A percentile compares a stretch with the other conserved stretches of the same genome.
These are phyloP conservation scores for Rhynchotus rufescens DNA, from an alignment of 2,797 vertebrate genomes.

Conservation along the genomic window DNA sequence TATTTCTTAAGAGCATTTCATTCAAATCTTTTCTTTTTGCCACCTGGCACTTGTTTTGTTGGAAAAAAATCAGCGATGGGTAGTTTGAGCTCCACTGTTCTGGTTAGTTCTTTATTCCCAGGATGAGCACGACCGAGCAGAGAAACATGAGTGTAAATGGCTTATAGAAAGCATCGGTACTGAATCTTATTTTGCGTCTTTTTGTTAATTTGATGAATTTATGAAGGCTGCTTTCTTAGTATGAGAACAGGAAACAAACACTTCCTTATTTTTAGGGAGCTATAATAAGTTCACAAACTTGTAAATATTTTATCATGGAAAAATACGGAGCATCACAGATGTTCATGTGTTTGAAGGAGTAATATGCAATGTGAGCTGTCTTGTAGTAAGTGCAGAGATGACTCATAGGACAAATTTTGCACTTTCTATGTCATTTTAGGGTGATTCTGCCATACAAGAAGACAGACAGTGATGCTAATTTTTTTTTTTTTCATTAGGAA, in stretches of 20 bases:
- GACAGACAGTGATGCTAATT: not conserved
- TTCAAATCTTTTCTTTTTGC: conserved; percentile 70
- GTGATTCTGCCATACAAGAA: not conserved
- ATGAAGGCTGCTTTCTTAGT: not conserved
- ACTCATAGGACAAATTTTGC: not conserved
- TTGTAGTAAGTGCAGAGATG: not conserved
- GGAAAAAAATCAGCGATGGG: not conserved
- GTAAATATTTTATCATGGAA: conserved; percentile 43
- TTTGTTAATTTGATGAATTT: not conserved
- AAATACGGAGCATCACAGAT: not conserved
- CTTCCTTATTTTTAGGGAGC: conserved; percentile 23
- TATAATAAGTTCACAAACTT: conserved; percentile 25
- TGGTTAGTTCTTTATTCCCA: not conserved
- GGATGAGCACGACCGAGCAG: not conserved
- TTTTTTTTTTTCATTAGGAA: not conserved
- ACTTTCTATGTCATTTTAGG: not conserved
- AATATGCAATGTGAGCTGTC: not conserved
- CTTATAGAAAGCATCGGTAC: not conserved
- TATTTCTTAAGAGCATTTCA: conserved; percentile 77
- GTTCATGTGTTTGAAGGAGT: not conserved
- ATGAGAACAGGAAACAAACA: not conserved
- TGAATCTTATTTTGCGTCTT: not conserved
- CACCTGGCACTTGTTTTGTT: conserved; percentile 78
- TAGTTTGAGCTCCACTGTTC: conserved; percentile 35
- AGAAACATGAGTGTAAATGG: not conserved